Percentiles rank a stretch among this genome's conserved stretches.
phyloP scores from a whole-genome alignment of 2,113 vertebrate species.

The Microcebus tavaratra region DNA sequence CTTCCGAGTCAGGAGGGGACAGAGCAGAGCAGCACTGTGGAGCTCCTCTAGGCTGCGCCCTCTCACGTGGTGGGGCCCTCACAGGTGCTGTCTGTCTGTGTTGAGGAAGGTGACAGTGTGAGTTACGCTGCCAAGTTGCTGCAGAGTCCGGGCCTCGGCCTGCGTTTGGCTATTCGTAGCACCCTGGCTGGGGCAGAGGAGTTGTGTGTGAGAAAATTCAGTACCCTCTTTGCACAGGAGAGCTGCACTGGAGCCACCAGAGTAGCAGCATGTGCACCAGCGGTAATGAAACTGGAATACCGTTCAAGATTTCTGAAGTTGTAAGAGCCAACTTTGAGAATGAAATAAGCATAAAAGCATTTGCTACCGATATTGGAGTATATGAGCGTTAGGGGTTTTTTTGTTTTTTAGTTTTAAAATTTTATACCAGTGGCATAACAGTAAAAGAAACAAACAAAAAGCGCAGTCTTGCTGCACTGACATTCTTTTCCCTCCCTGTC shows the following conservation, averaged over 20 bases:
- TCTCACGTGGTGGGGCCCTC: background rate
- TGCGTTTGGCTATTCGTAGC: slow-evolving; percentile 93
- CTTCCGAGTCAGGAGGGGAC: background rate
- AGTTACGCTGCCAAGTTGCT: slow-evolving; percentile 93
- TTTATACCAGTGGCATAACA: background rate
- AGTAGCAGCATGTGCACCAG: slow-evolving; percentile 93
- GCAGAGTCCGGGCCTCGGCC: slow-evolving; percentile 93
- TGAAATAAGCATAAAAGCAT: background rate
- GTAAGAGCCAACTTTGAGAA: background rate
- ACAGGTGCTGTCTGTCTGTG: slow-evolving; percentile 94
- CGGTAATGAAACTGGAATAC: slow-evolving; percentile 83
- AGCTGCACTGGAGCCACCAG: slow-evolving; percentile 94
- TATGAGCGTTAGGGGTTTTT: background rate
- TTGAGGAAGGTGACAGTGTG: slow-evolving; percentile 97
- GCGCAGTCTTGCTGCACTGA: background rate
- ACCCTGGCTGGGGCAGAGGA: slow-evolving; percentile 95
- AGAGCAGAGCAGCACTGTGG: accelerated
- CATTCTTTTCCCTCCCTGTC: background rate
- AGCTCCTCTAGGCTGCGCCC: background rate
- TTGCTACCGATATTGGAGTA: background rate
- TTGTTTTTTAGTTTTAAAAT: background rate
- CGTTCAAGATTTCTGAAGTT: background rate
- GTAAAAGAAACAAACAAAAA: background rate
- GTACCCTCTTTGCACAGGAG: slow-evolving; percentile 91
- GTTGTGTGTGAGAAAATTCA: slow-evolving; percentile 93